Conservation (phyloP, 2,888 invertebrate species). For the Bursaphelenchus okinawaensis region DNA sequence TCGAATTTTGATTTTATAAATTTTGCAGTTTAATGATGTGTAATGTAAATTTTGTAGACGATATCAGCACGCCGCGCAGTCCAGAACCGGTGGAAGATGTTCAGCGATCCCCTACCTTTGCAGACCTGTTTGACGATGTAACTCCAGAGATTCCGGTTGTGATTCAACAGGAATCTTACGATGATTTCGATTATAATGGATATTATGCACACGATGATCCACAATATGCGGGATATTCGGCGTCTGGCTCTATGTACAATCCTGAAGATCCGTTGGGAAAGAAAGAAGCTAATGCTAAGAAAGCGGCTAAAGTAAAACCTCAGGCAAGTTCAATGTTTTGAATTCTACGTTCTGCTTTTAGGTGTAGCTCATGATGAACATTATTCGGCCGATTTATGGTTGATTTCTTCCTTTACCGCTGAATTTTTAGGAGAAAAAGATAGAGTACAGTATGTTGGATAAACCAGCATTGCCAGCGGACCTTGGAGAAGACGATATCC, state of each 20-base stretch:
- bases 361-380: background rate
- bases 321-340: background rate
- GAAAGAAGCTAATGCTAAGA: background rate
- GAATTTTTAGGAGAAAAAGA: background rate
- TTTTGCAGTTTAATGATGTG: too few species aligned
- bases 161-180: background rate
- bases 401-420: too few species aligned
- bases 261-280: constrained; percentile 4
- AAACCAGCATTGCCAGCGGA: constrained; percentile 20
- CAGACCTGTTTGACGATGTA: too few species aligned
- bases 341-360: background rate
- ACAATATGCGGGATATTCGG: background rate
- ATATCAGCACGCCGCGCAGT: background rate
- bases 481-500: constrained; percentile 18
- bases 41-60: too few species aligned
- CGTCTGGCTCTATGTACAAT: constrained; percentile 2
- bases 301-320: background rate
- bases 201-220: constrained; percentile 3
- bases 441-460: constrained; percentile 7
- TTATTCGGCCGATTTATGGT: background rate
- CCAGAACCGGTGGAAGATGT: background rate
- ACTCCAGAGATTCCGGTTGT: background rate
- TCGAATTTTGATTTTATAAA: too few species aligned
- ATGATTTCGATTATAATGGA: background rate
- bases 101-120: background rate